Percentiles rank a stretch among this genome's conserved stretches.
Conservation (phyloP, 2,888 invertebrate genomes). For the Imbricaverruca yamaguchii region DNA sequence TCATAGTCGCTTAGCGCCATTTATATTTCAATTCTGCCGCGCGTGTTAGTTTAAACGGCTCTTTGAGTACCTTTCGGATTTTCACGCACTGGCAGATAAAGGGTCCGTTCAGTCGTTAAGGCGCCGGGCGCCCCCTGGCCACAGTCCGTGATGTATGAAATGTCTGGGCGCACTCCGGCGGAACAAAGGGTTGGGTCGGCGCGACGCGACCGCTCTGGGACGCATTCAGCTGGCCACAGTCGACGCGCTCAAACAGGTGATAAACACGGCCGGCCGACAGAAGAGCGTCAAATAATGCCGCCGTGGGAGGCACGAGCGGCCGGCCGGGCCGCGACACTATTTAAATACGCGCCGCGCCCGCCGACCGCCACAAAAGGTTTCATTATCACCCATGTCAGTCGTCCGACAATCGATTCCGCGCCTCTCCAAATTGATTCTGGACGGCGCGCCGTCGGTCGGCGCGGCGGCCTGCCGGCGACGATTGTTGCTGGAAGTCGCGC, state of each 20-base stretch:
- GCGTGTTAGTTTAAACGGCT: conserved; percentile 18
- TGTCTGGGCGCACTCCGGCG: background rate
- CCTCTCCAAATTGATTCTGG: conserved; percentile 5
- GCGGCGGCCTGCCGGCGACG: background rate
- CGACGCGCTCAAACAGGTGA: background rate
- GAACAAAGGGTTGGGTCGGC: background rate
- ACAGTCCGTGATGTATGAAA: background rate
- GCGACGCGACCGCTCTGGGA: too few species aligned
- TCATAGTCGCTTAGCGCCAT: conserved; percentile 1
- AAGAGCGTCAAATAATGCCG: background rate
- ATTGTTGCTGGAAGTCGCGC: background rate
- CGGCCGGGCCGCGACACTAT: background rate
- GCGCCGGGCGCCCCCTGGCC: background rate
- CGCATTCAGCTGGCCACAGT: too few species aligned
- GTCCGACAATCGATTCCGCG: background rate
- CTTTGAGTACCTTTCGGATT: conserved; percentile 20
- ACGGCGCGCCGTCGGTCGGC: background rate
- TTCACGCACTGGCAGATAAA: background rate
- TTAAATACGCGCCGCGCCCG: background rate
- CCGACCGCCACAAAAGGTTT: background rate
- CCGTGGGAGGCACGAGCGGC: conserved; percentile 3
- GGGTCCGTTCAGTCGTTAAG: background rate
- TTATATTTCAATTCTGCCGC: conserved; percentile 20
- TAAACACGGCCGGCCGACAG: background rate
- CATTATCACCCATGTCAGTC: conserved; percentile 5